Conservation (phyloP, 2,888 invertebrate genomes). For the Ornithoptera alexandrae region DNA sequence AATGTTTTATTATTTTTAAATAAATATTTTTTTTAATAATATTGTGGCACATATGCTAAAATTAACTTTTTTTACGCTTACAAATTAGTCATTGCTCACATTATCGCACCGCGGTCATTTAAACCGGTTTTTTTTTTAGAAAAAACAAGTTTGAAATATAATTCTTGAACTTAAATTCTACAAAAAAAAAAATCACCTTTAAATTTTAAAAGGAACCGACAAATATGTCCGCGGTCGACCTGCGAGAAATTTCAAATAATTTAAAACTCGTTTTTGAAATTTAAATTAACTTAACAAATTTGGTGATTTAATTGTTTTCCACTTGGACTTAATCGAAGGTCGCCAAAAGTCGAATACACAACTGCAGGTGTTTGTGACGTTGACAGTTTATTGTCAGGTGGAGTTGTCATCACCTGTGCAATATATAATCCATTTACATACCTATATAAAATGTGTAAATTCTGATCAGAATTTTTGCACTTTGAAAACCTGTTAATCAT, state of each 20-base stretch:
- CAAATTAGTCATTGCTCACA: no score
- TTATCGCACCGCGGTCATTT: background rate
- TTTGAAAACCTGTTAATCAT: no score
- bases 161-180: background rate
- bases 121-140: background rate
- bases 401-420: constrained; percentile 35
- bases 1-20: no score
- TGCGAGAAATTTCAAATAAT: background rate
- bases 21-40: no score
- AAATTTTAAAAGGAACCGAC: background rate
- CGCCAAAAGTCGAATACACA: constrained; percentile 27
- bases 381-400: constrained; percentile 41
- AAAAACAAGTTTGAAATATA: background rate
- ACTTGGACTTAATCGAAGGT: constrained; percentile 31
- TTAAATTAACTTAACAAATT: background rate
- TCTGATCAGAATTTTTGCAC: constrained; percentile 10
- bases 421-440: constrained; percentile 19
- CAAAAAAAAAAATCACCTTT: background rate
- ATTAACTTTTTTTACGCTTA: no score
- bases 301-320: constrained; percentile 1
- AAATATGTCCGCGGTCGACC: background rate
- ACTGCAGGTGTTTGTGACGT: constrained; percentile 40
- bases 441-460: constrained; percentile 11
- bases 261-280: background rate
- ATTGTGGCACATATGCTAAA: no score